These are phyloP conservation scores for Tetanocera ferruginea DNA, from an alignment of 2,888 invertebrate genomes.

Conservation along the genomic window DNA sequence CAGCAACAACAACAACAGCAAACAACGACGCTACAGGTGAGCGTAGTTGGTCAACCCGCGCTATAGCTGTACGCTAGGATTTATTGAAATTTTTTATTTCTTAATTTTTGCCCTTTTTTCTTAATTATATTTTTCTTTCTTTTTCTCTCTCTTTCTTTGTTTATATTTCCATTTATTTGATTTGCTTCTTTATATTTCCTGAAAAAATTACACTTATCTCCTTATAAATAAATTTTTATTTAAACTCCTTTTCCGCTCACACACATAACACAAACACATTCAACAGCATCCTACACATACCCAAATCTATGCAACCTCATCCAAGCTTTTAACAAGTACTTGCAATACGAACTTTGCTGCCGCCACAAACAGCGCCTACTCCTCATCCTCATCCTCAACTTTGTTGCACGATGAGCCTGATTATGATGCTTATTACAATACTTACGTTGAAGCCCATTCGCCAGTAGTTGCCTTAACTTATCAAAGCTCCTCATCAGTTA, in stretches of 20 bases:
- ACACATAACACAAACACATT: constrained; percentile 32
- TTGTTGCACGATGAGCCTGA: constrained; percentile 55
- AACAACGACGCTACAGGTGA: constrained; percentile 65
- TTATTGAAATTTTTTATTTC: constrained; percentile 6
- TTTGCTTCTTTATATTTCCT: constrained; percentile 38
- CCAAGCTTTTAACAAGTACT: constrained; percentile 41
- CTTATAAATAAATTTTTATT: background rate
- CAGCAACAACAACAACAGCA: constrained; percentile 48
- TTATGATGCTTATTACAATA: constrained; percentile 59
- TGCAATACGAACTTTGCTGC: constrained; percentile 43
- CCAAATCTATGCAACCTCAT: constrained; percentile 33
- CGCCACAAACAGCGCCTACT: constrained; percentile 45
- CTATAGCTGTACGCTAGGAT: background rate
- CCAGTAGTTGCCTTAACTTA: constrained; percentile 34
- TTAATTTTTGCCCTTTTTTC: constrained; percentile 33
- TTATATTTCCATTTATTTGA: constrained; percentile 44
- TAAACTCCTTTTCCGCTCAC: background rate
- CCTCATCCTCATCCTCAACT: constrained; percentile 51
- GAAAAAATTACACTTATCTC: constrained; percentile 33
- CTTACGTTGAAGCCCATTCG: constrained; percentile 60
- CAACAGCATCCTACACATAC: constrained; percentile 43
- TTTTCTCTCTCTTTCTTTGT: constrained; percentile 41
- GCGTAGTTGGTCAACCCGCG: constrained; percentile 36
- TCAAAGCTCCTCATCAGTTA: constrained; percentile 54
- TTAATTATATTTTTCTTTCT: constrained; percentile 45